Evolutionary conservation across 2,113 vertebrate genomes (phyloP).

Genomic region (Globicephala melas): DNA sequence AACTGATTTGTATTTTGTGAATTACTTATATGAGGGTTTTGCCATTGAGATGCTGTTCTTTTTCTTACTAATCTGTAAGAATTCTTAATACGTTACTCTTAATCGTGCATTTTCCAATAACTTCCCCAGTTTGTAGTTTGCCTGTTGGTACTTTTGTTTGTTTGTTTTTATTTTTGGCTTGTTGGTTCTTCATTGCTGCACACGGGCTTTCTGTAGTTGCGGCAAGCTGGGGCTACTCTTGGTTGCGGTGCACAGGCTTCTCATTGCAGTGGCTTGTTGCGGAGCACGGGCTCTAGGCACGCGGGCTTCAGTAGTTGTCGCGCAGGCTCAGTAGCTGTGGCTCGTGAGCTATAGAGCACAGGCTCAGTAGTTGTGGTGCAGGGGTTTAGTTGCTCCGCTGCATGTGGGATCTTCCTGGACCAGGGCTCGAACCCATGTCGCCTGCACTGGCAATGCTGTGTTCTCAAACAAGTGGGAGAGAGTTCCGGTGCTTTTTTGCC

Average conservation of each 20-base stretch:
- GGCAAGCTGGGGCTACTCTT: too few species aligned
- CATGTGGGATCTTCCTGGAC: background rate
- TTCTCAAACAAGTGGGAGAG: background rate
- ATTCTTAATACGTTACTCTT: background rate
- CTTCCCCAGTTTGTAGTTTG: background rate
- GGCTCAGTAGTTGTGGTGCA: background rate
- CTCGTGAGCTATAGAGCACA: too few species aligned
- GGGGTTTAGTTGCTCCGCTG: background rate
- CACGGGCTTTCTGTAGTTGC: too few species aligned
- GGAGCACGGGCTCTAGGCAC: too few species aligned
- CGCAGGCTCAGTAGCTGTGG: too few species aligned
- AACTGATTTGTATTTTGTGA: background rate
- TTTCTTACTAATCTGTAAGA: slow-evolving; percentile 3
- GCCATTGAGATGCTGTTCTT: background rate
- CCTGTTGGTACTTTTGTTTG: background rate
- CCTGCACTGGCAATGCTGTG: background rate
- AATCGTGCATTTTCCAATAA: background rate
- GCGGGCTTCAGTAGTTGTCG: too few species aligned
- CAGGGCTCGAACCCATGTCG: background rate
- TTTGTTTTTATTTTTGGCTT: too few species aligned
- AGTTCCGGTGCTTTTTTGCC: background rate
- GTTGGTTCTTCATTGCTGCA: too few species aligned
- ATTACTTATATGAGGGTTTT: background rate
- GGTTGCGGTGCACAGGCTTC: too few species aligned
- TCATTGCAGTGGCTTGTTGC: too few species aligned